Base-by-base conservation (phyloP, 2,888 invertebrate genomes). In the Yponomeuta evonymella region DNA sequence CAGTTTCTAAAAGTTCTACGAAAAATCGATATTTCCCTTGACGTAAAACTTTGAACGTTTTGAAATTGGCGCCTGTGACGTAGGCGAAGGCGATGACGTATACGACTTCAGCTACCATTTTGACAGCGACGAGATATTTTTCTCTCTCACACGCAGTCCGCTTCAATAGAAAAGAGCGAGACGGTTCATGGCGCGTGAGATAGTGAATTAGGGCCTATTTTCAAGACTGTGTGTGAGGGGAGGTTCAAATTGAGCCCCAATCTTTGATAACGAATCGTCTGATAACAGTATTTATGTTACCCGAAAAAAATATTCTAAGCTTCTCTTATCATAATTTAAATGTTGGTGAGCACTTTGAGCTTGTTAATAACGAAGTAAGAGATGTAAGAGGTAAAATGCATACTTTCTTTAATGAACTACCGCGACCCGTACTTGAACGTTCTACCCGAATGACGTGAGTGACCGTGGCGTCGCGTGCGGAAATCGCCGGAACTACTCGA, bases 21-120 rank as follows among this genome's bases (percentile, higher is more conserved):
- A 79, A 84, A 86, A 88, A 88, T 89, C 89, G 82, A 88, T 89
- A 87, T 77, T 78, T 80, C 77, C 74, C 77, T 79, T 89, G 89
- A 88, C 88, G 88, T 88, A 83, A 9, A 43, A 12, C 12, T 79
- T 80, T 81, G 74, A 75, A 77, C 79, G 79, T 90, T 93, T 90
- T 86, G 91, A 92, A 88, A 76, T 90, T 92, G 88, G 87, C 92
- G 92, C 91, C 85, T 78, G 77, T 92, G 92, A 92, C 92, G 92
- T 92, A 86, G 87, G 81, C 78, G 75, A 73, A 86, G 87, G 81
- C 78, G 75, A 73, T 75, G 74, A 73, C 73, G 74, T 77, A 83
- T 87, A 88, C 90, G 90, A 90, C 90, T 89, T 82, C 70, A 75
- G 73, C 77, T 78, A 81, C 77, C 76, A 68, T 66, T 68, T 72